Base-by-base conservation (phyloP, 1,140 invertebrate genomes). In the Hermatobates lingyangjiaoensis region DNA sequence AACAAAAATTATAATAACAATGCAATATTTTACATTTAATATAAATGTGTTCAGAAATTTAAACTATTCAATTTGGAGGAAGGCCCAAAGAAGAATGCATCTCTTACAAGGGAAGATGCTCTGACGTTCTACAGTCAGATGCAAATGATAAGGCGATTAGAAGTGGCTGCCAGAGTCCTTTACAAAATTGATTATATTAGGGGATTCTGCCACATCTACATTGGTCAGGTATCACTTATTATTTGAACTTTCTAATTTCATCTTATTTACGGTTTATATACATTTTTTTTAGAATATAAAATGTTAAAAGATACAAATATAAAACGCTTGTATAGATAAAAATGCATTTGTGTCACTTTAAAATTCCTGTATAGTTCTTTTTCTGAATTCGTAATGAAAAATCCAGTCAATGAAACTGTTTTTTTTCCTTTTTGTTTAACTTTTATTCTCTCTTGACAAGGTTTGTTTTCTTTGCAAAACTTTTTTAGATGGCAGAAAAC, bases 41-140 rank as follows among this genome's bases (percentile, higher is more conserved):
- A n/a, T n/a, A n/a, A n/a, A n/a, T n/a, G n/a, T n/a, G n/a, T 45
- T 39, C 27, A 83, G 77, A 84, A 85, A 27, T 95, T 74, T 63
- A 83, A 86, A 63, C 71, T 96, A 30, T 90, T 96, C 68, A 83
- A 80, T 62, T 67, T 96, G 52, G 86, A 91, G 15, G 74, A 76
- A 52, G 85, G 86, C 25, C 94, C 94, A 1, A 71, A 66, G 1
- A 71, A 66, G 7, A 62, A 67, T n/a, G 75, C 75, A 0, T 69
- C 68, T 0, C 52, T 78, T 4, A 76, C 68, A 1, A 64, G 68
- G 51, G 77, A 81, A 21, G 79, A 86, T 54, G 81, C 76, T 1
- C 58, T 83, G 1, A 60, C 67, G 26, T 61, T 66, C 58, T 72
- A 80, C 59, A 64, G 59, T 20, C 64, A 85, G 54, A 87, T 89